phyloP scores from a whole-genome alignment of 2,113 vertebrate genomes.

The Cephalopterus ornatus region DNA sequence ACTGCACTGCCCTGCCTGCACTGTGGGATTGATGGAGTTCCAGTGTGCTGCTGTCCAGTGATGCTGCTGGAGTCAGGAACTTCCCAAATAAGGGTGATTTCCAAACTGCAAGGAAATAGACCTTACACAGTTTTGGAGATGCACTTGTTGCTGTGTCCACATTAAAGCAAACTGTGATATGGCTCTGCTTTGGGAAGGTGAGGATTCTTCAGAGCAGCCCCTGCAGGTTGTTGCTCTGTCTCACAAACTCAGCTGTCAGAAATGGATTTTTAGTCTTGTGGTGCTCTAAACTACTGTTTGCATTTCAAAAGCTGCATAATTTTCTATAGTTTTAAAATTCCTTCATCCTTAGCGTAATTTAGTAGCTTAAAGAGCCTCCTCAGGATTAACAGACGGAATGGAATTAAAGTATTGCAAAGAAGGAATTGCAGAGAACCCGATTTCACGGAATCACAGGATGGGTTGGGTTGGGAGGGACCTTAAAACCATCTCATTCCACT shows the following conservation, averaged over 20 bases:
- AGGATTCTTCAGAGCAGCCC: background rate
- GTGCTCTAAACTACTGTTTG: background rate
- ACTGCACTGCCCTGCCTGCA: fast-evolving
- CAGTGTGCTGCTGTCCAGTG: background rate
- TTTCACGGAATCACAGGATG: background rate
- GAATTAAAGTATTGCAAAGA: background rate
- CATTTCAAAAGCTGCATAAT: background rate
- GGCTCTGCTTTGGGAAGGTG: background rate
- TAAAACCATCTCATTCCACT: background rate
- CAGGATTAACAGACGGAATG: background rate
- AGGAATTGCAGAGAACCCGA: background rate
- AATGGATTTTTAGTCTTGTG: background rate
- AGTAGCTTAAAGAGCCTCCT: background rate
- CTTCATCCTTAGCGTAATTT: background rate
- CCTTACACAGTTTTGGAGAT: background rate
- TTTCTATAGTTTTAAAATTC: background rate
- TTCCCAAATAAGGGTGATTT: background rate
- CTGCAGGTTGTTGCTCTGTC: background rate
- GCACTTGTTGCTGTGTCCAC: fast-evolving
- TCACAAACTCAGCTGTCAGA: background rate
- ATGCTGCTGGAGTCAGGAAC: background rate
- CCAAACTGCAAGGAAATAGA: background rate
- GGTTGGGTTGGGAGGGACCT: background rate
- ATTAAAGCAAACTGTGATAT: background rate
- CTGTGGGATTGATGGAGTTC: background rate